Evolutionary conservation across 2,888 invertebrate species (phyloP).

Genomic region (Melieria omissa): DNA sequence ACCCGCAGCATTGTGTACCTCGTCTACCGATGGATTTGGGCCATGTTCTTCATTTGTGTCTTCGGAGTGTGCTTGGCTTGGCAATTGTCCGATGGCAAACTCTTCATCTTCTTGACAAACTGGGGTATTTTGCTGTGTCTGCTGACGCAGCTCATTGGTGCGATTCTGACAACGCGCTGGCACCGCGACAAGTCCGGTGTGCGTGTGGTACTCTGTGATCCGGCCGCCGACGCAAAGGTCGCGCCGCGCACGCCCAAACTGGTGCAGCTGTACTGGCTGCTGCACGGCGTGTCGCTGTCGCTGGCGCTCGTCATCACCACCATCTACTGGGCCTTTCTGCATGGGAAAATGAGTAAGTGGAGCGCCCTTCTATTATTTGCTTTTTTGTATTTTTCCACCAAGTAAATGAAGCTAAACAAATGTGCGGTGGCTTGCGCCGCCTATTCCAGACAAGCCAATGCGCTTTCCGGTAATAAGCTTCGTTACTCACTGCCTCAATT

Average conservation of each 20-base stretch:
- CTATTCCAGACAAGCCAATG: constrained; percentile 69
- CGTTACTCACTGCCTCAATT: constrained; percentile 80
- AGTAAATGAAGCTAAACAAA: neutral
- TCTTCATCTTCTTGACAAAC: constrained; percentile 66
- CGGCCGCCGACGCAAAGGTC: constrained; percentile 39
- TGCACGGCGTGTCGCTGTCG: constrained; percentile 75
- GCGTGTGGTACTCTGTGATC: constrained; percentile 49
- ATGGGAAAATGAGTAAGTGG: constrained; percentile 62
- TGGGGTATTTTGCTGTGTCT: constrained; percentile 64
- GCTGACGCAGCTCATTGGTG: constrained; percentile 58
- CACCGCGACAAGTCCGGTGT: constrained; percentile 56
- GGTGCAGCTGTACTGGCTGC: constrained; percentile 75
- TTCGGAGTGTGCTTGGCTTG: constrained; percentile 54
- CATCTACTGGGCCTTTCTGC: constrained; percentile 75
- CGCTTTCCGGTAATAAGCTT: constrained; percentile 76
- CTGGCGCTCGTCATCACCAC: constrained; percentile 77
- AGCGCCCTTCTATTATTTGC: neutral
- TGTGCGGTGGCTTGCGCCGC: neutral
- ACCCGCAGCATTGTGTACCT: constrained; percentile 58
- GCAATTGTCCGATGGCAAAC: constrained; percentile 56
- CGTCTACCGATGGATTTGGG: constrained; percentile 62
- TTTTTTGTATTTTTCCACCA: neutral
- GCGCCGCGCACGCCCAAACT: constrained; percentile 52
- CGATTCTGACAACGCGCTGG: constrained; percentile 62
- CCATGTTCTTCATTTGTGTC: constrained; percentile 56